A percentile compares a stretch with the other conserved stretches of the same genome.
Evolutionary conservation across 2,797 vertebrate genomes (phyloP).

Genomic region (Alcedo quadribrachys): DNA sequence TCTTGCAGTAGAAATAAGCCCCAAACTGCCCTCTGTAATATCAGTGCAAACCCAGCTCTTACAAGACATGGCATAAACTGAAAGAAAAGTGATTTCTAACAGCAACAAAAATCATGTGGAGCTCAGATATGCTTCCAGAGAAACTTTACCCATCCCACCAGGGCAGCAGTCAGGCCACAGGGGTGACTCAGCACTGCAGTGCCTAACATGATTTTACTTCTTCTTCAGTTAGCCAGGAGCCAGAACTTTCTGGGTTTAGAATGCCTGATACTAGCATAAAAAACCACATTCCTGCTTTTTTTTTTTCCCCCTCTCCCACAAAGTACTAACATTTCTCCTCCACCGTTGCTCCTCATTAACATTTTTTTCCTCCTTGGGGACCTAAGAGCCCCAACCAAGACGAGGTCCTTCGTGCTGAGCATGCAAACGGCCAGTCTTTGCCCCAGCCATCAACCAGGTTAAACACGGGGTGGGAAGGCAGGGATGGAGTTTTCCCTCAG

Average conservation of each 20-base stretch:
- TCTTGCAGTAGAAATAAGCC: slow-evolving; percentile 10
- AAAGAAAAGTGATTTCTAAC: neutral
- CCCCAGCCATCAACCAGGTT: neutral
- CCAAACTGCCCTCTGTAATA: neutral
- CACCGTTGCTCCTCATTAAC: neutral
- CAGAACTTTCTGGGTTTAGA: neutral
- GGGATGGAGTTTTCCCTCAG: neutral
- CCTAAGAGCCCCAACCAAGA: neutral
- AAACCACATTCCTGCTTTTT: neutral
- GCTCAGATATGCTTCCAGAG: neutral
- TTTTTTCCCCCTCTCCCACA: neutral
- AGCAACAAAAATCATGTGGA: neutral
- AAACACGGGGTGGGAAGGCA: neutral
- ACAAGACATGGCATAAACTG: neutral
- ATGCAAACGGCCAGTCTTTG: neutral
- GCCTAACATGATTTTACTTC: neutral
- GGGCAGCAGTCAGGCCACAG: neutral
- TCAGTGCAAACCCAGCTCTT: neutral
- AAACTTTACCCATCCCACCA: neutral
- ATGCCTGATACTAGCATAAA: neutral
- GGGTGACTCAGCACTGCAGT: neutral
- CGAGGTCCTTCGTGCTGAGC: neutral
- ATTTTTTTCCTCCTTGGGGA: neutral
- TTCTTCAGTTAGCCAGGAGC: neutral
- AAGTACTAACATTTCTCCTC: neutral